Evolutionary conservation across 2,113 vertebrate species (phyloP).

Genomic region (Petaurus breviceps): DNA sequence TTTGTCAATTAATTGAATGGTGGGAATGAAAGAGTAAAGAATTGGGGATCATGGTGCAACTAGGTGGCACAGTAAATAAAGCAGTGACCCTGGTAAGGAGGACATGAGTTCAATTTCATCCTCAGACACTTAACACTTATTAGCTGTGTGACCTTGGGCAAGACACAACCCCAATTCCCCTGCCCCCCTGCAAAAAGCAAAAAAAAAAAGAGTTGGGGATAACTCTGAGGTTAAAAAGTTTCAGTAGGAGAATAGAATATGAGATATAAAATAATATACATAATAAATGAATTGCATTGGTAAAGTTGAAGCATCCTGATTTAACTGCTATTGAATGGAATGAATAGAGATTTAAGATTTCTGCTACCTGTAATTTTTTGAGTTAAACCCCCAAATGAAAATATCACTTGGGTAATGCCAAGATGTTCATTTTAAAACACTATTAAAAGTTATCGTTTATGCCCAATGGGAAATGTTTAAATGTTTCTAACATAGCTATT

Average conservation of each 20-base stretch:
- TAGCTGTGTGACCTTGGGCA: too few relatives aligned
- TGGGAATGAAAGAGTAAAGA: neutral
- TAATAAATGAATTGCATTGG: neutral
- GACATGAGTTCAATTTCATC: too few relatives aligned
- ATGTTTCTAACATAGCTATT: conserved; percentile 58
- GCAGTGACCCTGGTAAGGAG: too few relatives aligned
- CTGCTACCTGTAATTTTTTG: conserved; percentile 52
- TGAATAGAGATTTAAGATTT: conserved; percentile 50
- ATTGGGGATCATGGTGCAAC: neutral
- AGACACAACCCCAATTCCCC: too few relatives aligned
- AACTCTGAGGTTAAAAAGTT: neutral
- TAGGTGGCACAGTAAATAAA: too few relatives aligned
- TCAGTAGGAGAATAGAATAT: neutral
- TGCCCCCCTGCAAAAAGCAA: too few relatives aligned
- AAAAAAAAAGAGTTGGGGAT: neutral
- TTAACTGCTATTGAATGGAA: neutral
- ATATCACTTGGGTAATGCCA: conserved; percentile 50
- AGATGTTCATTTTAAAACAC: conserved; percentile 53
- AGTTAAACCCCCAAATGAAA: conserved; percentile 64
- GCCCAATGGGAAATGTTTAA: conserved; percentile 66
- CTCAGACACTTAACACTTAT: too few relatives aligned
- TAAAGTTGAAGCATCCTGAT: neutral
- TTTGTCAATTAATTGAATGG: neutral
- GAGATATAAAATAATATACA: neutral
- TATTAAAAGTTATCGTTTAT: conserved; percentile 67